Conservation (phyloP, 2,888 invertebrate species). For the Diachrysia chrysitis region DNA sequence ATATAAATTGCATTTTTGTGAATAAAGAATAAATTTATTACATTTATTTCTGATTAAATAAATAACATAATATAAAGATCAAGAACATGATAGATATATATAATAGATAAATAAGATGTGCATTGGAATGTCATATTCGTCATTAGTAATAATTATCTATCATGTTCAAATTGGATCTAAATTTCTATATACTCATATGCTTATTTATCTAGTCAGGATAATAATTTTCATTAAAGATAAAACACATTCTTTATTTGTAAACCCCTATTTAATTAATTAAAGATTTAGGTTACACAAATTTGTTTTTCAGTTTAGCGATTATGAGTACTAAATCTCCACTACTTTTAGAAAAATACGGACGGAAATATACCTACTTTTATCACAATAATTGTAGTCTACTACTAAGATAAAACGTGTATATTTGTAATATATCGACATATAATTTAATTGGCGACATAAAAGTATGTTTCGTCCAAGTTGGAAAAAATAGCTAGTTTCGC, state of each 20-base stretch:
- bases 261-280: slow-evolving; percentile 68
- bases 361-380: not conserved
- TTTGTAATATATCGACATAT: not conserved
- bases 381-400: too few species aligned
- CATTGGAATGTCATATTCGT: not conserved
- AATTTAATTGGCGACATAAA: too few species aligned
- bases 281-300: slow-evolving; percentile 53
- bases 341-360: not conserved
- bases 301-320: slow-evolving; percentile 18
- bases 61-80: not conserved
- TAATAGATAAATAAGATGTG: not conserved
- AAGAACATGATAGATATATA: too few species aligned
- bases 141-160: not conserved
- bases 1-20: not conserved
- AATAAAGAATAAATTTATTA: not conserved
- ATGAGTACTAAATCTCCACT: not conserved
- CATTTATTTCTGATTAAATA: slow-evolving; percentile 2
- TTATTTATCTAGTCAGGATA: slow-evolving; percentile 71
- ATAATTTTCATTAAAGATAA: slow-evolving; percentile 55
- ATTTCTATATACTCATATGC: slow-evolving; percentile 13
- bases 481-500: too few species aligned
- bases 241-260: slow-evolving; percentile 57
- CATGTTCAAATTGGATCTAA: not conserved
- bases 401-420: not conserved
- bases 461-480: too few species aligned